Percentiles rank a stretch among this genome's conserved stretches.
Conservation (phyloP, 2,797 vertebrate genomes). For the Enteromius radiatus region DNA sequence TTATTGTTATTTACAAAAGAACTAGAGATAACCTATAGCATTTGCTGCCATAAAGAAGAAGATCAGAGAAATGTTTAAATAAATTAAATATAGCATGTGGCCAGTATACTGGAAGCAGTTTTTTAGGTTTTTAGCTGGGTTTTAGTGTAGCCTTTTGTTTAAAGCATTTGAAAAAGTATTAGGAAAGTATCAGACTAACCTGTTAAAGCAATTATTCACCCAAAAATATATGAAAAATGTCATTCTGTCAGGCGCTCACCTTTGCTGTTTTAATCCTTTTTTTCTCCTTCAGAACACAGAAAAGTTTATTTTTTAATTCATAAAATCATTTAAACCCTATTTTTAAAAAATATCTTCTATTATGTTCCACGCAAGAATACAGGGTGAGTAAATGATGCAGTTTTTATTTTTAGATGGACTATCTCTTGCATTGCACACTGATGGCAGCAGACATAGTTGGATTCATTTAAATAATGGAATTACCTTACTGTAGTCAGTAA, state of each 20-base stretch:
- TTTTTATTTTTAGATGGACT: background rate
- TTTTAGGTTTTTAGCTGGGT: no score
- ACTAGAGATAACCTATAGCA: background rate
- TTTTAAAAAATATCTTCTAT: background rate
- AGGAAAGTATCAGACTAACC: background rate
- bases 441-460: background rate
- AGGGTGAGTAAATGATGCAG: background rate
- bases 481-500: background rate
- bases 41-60: background rate
- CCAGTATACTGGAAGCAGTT: background rate
- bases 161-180: background rate
- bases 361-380: background rate
- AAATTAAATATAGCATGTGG: background rate
- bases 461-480: background rate
- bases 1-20: constrained; percentile 22
- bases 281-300: background rate
- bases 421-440: background rate
- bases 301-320: background rate
- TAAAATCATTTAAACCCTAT: background rate
- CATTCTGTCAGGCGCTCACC: no score
- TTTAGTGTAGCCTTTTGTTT: background rate
- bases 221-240: no score
- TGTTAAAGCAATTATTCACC: background rate
- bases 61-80: background rate
- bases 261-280: background rate